Evolutionary conservation across 1,140 invertebrate species (phyloP).

Genomic region (Hormaphis cornu): DNA sequence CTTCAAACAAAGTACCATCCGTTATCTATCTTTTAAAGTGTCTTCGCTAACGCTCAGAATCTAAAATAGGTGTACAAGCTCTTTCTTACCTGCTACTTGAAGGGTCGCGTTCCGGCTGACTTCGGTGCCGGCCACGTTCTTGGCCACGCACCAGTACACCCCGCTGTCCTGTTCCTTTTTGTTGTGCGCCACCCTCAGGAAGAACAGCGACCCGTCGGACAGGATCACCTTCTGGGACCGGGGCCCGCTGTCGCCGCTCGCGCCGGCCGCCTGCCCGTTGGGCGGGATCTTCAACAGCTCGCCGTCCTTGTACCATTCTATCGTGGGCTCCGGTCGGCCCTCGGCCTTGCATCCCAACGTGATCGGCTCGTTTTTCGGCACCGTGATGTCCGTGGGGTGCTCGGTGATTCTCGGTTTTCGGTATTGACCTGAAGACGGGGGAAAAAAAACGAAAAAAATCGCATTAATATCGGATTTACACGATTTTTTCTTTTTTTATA

Average conservation of each 20-base stretch:
- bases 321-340: slow-evolving; percentile 84
- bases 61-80: too few relatives aligned
- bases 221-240: slow-evolving; percentile 37
- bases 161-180: slow-evolving; percentile 76
- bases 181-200: slow-evolving; percentile 62
- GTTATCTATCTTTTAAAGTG: too few relatives aligned
- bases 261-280: slow-evolving; percentile 21
- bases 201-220: slow-evolving; percentile 38
- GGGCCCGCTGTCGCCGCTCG: not conserved
- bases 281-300: slow-evolving; percentile 53
- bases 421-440: slow-evolving; percentile 38
- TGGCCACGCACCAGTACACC: slow-evolving; percentile 78
- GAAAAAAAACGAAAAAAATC: too few relatives aligned
- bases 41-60: too few relatives aligned
- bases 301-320: slow-evolving; percentile 82
- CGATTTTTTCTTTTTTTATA: too few relatives aligned
- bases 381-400: slow-evolving; percentile 43
- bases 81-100: slow-evolving; percentile 68
- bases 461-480: too few relatives aligned
- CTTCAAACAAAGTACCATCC: too few relatives aligned
- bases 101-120: slow-evolving; percentile 65
- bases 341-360: slow-evolving; percentile 82
- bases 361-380: slow-evolving; percentile 81
- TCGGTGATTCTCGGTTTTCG: slow-evolving; percentile 39
- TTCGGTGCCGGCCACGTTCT: slow-evolving; percentile 69